Percentiles rank a stretch among this genome's conserved stretches.
Evolutionary conservation across 2,888 invertebrate genomes (phyloP).

Genomic region (Drosophila buzzatii): DNA sequence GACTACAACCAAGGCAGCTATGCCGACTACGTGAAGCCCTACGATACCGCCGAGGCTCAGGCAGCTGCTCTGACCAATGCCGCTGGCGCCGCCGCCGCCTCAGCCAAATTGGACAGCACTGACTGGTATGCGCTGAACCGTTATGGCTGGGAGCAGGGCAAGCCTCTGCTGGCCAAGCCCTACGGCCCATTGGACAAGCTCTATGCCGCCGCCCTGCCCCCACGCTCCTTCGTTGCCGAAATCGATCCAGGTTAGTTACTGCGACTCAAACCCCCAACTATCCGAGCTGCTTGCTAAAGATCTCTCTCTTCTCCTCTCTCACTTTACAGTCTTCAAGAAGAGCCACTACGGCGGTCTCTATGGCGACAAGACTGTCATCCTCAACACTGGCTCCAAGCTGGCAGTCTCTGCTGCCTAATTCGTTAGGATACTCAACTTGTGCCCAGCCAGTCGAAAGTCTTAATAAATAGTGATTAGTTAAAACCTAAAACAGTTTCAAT

Average conservation of each 20-base stretch:
- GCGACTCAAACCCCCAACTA: accelerated
- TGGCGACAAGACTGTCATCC: slow-evolving; percentile 45
- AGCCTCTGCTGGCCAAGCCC: slow-evolving; percentile 70
- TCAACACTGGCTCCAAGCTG: slow-evolving; percentile 68
- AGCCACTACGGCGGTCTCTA: slow-evolving; percentile 67
- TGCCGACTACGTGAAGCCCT: slow-evolving; percentile 42
- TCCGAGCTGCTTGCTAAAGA: slow-evolving; percentile 24
- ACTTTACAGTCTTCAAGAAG: slow-evolving; percentile 72
- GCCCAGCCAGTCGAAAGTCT: slow-evolving; percentile 42
- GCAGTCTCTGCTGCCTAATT: slow-evolving; percentile 74
- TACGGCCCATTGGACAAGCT: slow-evolving; percentile 75
- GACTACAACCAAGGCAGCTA: slow-evolving; percentile 19
- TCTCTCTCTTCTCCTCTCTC: background rate
- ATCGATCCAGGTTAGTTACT: slow-evolving; percentile 81
- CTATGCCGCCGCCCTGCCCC: slow-evolving; percentile 80
- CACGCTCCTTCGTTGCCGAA: slow-evolving; percentile 82
- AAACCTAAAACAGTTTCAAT: slow-evolving; percentile 34
- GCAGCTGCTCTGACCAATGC: slow-evolving; percentile 71
- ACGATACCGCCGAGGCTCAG: slow-evolving; percentile 68
- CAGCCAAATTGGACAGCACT: slow-evolving; percentile 71
- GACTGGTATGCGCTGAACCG: slow-evolving; percentile 66
- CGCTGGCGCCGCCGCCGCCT: slow-evolving; percentile 79
- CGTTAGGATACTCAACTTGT: slow-evolving; percentile 2
- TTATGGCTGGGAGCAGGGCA: slow-evolving; percentile 79
- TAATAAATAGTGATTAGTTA: slow-evolving; percentile 76